Evolutionary conservation across 2,113 vertebrate genomes (phyloP), one percentile per base, ranked within the genome.

Genomic region (Macrotis lagotis): DNA sequence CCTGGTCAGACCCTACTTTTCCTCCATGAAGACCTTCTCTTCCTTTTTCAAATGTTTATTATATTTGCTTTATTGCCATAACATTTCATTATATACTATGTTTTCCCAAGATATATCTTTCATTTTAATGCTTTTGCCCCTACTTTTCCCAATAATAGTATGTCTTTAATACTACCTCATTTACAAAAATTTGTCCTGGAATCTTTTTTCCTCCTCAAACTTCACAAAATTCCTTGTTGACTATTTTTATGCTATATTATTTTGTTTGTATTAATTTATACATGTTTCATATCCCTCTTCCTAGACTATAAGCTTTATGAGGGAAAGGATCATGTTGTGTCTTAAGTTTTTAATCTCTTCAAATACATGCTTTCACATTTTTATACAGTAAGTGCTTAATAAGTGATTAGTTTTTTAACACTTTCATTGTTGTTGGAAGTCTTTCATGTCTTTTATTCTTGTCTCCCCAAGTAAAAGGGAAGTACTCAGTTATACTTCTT

Each of bases 391-490:
- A 74, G 59, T 31, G 28, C 2, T 74, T 74, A 74, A n/a, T n/a
- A 74, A n/a, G 16, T n/a, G 37, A 14, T 74, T 74, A 7, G 37
- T 83, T 83, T 83, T 83, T 83, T 24, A 83, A 83, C 19, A 83
- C 8, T 44, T 95, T 48, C 50, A 91, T 96, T 95, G 51, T 93
- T 90, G 8, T 88, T 93, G 74, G 74, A 50, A 51, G 26, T 90
- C 25, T 94, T 96, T 93, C 26, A 50, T 92, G 11, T 94, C 19
- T 92, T 5, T 93, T 93, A 59, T 53, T 94, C 28, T 88, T 94
- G 2, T 88, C 92, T 92, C 50, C 25, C 55, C 49, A 25, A 47
- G 16, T 93, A 25, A 4, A 92, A 3, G 48, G 24, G 91, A 50
- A 83, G 22, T n/a, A 66, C 19, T 93, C 90, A 92, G 52, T 95